These are phyloP conservation scores for Cochlearius cochlearius DNA, from an alignment of 2,113 vertebrate species.

Conservation along the genomic window DNA sequence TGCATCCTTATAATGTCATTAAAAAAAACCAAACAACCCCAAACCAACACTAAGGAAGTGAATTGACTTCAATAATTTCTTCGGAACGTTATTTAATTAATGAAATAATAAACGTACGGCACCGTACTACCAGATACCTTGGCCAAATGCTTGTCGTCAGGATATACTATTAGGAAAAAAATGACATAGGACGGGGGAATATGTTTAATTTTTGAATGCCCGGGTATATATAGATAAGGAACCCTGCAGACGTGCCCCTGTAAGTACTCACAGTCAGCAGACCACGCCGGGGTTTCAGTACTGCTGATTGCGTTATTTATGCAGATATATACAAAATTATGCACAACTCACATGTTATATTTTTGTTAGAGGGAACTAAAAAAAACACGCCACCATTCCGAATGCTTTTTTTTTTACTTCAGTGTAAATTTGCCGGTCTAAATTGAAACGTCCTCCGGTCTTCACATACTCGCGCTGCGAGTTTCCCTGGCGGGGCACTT, in stretches of 20 bases:
- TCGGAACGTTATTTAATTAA: not conserved
- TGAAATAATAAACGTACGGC: not conserved
- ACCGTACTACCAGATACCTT: not conserved
- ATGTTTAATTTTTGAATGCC: not conserved
- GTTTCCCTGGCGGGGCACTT: not conserved
- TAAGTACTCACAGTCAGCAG: not conserved
- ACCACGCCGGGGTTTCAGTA: not conserved
- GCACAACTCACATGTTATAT: not conserved
- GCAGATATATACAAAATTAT: not conserved
- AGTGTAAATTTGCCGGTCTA: not conserved
- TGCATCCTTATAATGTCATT: not conserved
- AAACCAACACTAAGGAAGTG: not conserved
- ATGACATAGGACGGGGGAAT: not conserved
- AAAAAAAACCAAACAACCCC: fast-evolving
- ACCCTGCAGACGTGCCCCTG: not conserved
- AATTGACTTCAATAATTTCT: not conserved
- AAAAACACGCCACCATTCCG: fast-evolving
- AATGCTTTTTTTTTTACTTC: not conserved
- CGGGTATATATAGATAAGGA: not conserved
- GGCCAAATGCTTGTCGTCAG: not conserved
- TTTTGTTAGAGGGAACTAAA: not conserved
- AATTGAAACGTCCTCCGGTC: not conserved
- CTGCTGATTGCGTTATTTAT: not conserved
- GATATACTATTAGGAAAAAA: not conserved
- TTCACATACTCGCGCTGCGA: fast-evolving